phyloP scores from a whole-genome alignment of 2,888 invertebrate species.

The Calephelis perditalis region DNA sequence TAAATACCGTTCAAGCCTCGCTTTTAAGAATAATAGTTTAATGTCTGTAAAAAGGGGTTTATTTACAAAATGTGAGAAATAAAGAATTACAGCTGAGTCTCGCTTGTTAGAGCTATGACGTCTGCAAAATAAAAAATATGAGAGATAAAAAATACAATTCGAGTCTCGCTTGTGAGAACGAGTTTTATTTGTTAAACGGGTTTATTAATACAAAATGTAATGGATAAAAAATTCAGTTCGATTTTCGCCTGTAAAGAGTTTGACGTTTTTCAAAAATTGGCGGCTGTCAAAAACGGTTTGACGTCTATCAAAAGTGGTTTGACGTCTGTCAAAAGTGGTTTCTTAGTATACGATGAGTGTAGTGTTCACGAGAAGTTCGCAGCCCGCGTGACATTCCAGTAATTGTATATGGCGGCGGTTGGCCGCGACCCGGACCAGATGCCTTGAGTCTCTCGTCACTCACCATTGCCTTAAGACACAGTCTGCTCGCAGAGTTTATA shows the following conservation, averaged over 20 bases:
- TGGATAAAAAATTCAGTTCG: too few relatives aligned
- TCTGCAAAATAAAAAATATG: not conserved
- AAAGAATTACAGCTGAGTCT: too few relatives aligned
- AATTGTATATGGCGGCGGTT: conserved; percentile 52
- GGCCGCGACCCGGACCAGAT: conserved; percentile 51
- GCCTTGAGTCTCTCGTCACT: conserved; percentile 61
- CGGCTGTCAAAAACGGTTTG: conserved; percentile 38
- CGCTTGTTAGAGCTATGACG: too few relatives aligned
- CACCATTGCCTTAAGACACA: conserved; percentile 75
- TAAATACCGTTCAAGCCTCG: conserved; percentile 23
- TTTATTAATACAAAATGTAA: too few relatives aligned
- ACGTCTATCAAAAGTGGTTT: conserved; percentile 3
- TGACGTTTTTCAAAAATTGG: too few relatives aligned
- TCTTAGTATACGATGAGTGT: not conserved
- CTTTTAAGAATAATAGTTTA: not conserved
- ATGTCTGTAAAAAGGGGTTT: too few relatives aligned
- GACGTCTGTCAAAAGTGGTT: conserved; percentile 7
- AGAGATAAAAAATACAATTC: too few relatives aligned
- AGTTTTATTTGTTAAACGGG: too few relatives aligned
- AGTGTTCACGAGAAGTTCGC: conserved; percentile 44
- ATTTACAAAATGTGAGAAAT: too few relatives aligned
- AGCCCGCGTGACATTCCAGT: conserved; percentile 76
- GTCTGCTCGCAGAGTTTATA: conserved; percentile 78
- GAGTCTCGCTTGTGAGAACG: too few relatives aligned
- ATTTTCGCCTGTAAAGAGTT: too few relatives aligned